Conservation (phyloP, 2,113 vertebrate species). For the Apteryx mantelli region DNA sequence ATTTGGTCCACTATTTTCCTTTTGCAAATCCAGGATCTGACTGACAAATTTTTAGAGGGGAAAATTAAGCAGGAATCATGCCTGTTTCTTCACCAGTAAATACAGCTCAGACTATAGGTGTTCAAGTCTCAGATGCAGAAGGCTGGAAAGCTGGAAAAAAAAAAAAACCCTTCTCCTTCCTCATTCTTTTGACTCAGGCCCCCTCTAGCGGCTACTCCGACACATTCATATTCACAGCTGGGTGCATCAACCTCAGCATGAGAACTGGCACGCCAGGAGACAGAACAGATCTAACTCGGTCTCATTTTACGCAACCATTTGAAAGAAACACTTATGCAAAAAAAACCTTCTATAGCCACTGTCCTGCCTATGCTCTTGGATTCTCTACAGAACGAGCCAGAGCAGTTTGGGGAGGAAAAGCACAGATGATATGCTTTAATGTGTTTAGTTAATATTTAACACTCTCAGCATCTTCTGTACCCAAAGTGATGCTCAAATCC, state of each 20-base stretch:
- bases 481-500: neutral
- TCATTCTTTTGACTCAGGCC: constrained; percentile 10
- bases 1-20: neutral
- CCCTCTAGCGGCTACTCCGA: constrained; percentile 55
- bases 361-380: fast-evolving
- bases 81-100: neutral
- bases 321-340: neutral
- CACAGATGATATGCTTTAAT: neutral
- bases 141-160: neutral
- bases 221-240: neutral
- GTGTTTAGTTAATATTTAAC: neutral
- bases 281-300: neutral
- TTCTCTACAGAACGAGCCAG: neutral
- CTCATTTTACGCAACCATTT: neutral
- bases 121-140: neutral
- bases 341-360: fast-evolving
- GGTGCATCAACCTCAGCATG: neutral
- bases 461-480: neutral
- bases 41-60: neutral
- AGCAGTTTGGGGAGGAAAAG: neutral
- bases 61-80: neutral
- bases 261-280: neutral
- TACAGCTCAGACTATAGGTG: neutral
- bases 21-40: neutral
- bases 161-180: neutral